Evolutionary conservation across 2,113 vertebrate species (phyloP), one percentile per base, ranked within the genome.

Genomic region (Solenodon paradoxus): DNA sequence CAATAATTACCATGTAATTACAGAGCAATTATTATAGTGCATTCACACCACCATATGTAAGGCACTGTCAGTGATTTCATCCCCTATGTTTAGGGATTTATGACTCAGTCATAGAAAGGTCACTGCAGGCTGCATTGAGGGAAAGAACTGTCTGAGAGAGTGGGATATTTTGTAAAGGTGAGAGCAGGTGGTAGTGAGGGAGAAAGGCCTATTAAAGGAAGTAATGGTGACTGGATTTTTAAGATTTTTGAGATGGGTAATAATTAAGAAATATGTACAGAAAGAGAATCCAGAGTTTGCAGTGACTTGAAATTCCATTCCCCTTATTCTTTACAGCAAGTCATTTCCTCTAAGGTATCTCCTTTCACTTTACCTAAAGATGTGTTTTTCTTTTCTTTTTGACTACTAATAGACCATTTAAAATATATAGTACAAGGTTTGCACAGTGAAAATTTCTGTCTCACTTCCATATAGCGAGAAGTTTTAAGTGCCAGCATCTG

Each of bases 401-500:
- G 12, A 26, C 80, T 96, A 92, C 90, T 96, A 97, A 95, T 95
- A 97, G 96, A 96, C 95, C 80, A 95, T 82, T 97, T 97, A 92
- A 87, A 95, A 49, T 59, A 77, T 42, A 61, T 51, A 42, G 71
- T 87, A 92, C 15, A 90, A 84, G 9, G 55, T 92, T 96, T 61
- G 85, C 77, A 89, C 6, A 59, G 57, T 92, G 89, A 98, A 97
- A 98, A 96, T 96, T 96, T 94, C 84, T 63, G 38, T 97, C 94
- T 98, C 95, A 64, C 96, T 98, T 97, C 82, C 55, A 71, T 71
- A 79, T 71, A 97, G 96, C 95, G 97, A 97, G 97, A 97, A 97
- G 74, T 90, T 97, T 97, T 97, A 95, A 97, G 97, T 97, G 96
- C 87, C 96, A 98, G 97, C 92, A 97, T 97, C 97, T 98, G 97